Evolutionary conservation across 2,888 invertebrate genomes (phyloP).

Genomic region (Ypsolopha scabrella): DNA sequence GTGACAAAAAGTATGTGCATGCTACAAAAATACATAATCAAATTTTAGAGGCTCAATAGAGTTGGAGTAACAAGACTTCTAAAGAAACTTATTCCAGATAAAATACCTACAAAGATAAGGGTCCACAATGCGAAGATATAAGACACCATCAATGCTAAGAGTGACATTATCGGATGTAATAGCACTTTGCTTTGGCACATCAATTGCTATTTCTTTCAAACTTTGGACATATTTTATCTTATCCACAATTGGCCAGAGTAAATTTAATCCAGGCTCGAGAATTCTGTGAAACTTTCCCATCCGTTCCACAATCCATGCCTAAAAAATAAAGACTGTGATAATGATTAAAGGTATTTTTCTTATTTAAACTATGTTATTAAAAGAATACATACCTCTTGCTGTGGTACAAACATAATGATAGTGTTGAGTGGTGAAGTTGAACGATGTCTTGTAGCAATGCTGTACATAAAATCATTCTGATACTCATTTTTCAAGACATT

Average conservation of each 20-base stretch:
- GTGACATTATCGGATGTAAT: conserved; percentile 99
- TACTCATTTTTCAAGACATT: conserved; percentile 44
- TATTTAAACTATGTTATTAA: background rate
- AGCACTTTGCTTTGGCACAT: conserved; percentile 98
- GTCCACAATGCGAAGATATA: conserved; percentile 93
- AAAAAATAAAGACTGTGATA: conserved; percentile 21
- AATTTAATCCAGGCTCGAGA: conserved; percentile 94
- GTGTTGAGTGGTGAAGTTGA: conserved; percentile 90
- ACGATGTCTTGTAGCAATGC: conserved; percentile 43
- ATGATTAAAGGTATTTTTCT: background rate
- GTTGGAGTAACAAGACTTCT: too few relatives aligned
- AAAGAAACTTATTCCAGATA: too few relatives aligned
- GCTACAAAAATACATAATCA: too few relatives aligned
- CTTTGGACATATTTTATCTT: conserved; percentile 97
- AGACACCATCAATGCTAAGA: conserved; percentile 95
- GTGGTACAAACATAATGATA: conserved; percentile 96
- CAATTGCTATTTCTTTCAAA: conserved; percentile 98
- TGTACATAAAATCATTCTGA: conserved; percentile 50
- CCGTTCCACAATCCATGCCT: conserved; percentile 97
- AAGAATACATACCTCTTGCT: conserved; percentile 85
- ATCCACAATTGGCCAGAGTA: conserved; percentile 92
- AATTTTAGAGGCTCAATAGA: too few relatives aligned
- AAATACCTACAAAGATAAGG: conserved; percentile 80
- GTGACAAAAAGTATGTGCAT: too few relatives aligned
- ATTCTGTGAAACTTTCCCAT: conserved; percentile 98